Conservation (phyloP, 2,888 invertebrate species). For the Iselma pallidipennis region DNA sequence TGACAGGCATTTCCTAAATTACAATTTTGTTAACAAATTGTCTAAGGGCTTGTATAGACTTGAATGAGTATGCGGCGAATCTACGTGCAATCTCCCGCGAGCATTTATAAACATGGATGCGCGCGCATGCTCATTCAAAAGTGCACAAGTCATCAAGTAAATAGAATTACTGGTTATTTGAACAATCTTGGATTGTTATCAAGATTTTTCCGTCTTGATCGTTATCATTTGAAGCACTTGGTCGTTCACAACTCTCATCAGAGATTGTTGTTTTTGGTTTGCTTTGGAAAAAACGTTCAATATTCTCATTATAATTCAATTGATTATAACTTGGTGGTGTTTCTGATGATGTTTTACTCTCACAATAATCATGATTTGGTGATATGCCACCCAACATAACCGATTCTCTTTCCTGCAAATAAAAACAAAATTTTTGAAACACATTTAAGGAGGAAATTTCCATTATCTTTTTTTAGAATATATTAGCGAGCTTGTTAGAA, state of each 20-base stretch:
- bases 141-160: neutral
- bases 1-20: slow-evolving; percentile 55
- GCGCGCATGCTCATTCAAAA: no score
- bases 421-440: neutral
- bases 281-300: slow-evolving; percentile 66
- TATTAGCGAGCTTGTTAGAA: no score
- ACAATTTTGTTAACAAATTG: neutral
- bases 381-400: slow-evolving; percentile 85
- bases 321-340: slow-evolving; percentile 84
- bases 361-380: slow-evolving; percentile 79
- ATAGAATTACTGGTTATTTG: slow-evolving; percentile 46
- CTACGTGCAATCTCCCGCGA: no score
- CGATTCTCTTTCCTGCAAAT: slow-evolving; percentile 72
- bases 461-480: no score
- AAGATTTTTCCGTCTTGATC: slow-evolving; percentile 52
- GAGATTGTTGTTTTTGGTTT: slow-evolving; percentile 65
- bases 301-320: slow-evolving; percentile 82
- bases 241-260: slow-evolving; percentile 56
- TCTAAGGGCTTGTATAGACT: no score
- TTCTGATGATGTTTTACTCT: slow-evolving; percentile 78
- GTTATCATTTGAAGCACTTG: slow-evolving; percentile 52
- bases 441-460: no score
- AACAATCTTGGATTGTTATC: slow-evolving; percentile 39
- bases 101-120: no score
- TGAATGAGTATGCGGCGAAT: no score